Percentiles rank a stretch among this genome's conserved stretches.
These are phyloP conservation scores for Austrolebias charrua DNA, from an alignment of 2,797 vertebrate species.

Conservation along the genomic window DNA sequence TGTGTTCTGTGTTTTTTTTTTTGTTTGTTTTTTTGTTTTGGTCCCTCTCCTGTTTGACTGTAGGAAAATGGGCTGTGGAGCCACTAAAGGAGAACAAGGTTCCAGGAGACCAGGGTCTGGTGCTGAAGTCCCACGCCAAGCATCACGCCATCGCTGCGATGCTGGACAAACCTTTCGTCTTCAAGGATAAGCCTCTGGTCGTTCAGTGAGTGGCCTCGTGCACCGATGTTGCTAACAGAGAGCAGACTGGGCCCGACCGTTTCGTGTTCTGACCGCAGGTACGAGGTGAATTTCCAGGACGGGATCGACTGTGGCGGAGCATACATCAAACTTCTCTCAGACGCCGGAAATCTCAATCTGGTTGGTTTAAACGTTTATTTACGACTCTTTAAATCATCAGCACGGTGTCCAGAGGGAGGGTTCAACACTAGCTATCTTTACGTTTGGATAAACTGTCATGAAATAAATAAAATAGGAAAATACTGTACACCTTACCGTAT, in stretches of 20 bases:
- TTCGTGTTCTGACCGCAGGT: conserved; percentile 73
- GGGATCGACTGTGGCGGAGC: conserved; percentile 98
- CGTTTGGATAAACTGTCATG: too few species aligned
- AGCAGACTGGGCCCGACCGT: neutral
- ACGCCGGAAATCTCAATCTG: conserved; percentile 82
- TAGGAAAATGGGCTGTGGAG: conserved; percentile 92
- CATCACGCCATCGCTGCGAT: conserved; percentile 91
- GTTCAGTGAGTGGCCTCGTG: conserved; percentile 87
- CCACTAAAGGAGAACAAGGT: conserved; percentile 89
- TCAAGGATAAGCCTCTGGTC: conserved; percentile 87
- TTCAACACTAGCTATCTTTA: too few species aligned
- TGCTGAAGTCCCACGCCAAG: conserved; percentile 93
- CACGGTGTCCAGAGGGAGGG: too few species aligned
- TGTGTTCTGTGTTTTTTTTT: too few species aligned
- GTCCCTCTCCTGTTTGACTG: neutral
- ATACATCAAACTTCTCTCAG: conserved; percentile 95
- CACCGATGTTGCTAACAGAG: neutral
- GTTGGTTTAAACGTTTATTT: conserved; percentile 73
- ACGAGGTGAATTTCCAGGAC: conserved; percentile 99
- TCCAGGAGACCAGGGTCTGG: conserved; percentile 90
- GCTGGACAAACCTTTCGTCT: conserved; percentile 86
- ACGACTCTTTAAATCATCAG: too few species aligned
- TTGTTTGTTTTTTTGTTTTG: too few species aligned
- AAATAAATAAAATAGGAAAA: too few species aligned
- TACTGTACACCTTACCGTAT: too few species aligned